Conservation (phyloP, 2,888 invertebrate genomes). For the Andricus quercusramuli region DNA sequence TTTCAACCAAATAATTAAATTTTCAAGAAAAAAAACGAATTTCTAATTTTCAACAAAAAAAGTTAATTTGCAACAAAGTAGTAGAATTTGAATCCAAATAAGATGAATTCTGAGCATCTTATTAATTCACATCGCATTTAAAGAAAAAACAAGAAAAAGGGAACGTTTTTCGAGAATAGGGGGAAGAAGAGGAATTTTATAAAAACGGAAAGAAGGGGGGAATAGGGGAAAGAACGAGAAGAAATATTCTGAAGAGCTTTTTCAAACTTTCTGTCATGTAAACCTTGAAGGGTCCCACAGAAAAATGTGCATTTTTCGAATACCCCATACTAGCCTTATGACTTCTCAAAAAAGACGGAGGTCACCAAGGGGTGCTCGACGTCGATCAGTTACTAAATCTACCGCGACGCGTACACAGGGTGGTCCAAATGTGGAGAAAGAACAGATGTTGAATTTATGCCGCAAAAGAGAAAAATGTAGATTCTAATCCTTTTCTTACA, state of each 20-base stretch:
- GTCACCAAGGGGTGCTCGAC: slow-evolving; percentile 22
- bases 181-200: too few relatives aligned
- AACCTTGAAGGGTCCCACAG: neutral
- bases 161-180: too few relatives aligned
- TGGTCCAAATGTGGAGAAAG: slow-evolving; percentile 37
- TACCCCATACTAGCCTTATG: slow-evolving; percentile 22
- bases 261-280: neutral
- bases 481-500: slow-evolving; percentile 33
- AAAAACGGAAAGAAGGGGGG: too few relatives aligned
- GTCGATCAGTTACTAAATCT: slow-evolving; percentile 39
- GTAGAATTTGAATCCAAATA: too few relatives aligned
- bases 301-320: slow-evolving; percentile 14
- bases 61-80: too few relatives aligned
- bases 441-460: slow-evolving; percentile 37
- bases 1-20: too few relatives aligned
- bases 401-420: slow-evolving; percentile 31
- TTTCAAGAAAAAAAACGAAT: too few relatives aligned
- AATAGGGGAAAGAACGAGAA: neutral
- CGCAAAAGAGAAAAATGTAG: slow-evolving; percentile 26
- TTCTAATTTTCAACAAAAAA: too few relatives aligned
- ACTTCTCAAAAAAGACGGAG: slow-evolving; percentile 14
- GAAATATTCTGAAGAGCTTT: neutral
- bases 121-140: too few relatives aligned
- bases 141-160: too few relatives aligned
- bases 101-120: too few relatives aligned